Base-by-base conservation (phyloP, 2,888 invertebrate species). In the Blastobasis lacticolella region DNA sequence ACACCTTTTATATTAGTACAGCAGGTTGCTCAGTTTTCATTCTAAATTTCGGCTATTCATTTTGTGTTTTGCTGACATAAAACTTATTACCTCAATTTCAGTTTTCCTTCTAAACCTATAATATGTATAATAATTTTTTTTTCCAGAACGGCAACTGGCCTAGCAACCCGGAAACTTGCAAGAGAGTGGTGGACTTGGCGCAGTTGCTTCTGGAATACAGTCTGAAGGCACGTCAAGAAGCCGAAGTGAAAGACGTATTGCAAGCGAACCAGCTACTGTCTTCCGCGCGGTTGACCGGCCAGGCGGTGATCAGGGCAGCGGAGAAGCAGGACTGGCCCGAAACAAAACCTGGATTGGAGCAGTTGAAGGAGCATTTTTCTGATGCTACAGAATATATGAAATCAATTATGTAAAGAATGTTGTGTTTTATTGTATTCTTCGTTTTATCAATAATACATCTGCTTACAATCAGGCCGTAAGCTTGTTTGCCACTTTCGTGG, bases 171-270 rank as follows among this genome's bases (percentile, higher is more conserved):
- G 85, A 88, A 0, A 86, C 89, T 5, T 92, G 92, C 63, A 77
- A 89, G 54, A 90, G 91, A 67, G 92, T 94, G 0, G 74, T 94
- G 9, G 78, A 90, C 49, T 71, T 94, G 6, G 91, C 92, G 44
- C 73, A 80, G 23, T 84, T 89, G 49, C 76, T 94, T 23, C 89
- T 92, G 9, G 89, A 92, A 56, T 78, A 83, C 38, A 91, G 91
- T 54, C 65, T 91, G 43, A 87, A 88, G 54, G 91, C 91, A 1
- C 71, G 81, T 1, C 75, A 85, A 45, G 84, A 85, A 6, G 76
- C 84, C 1, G 75, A 76, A 6, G 84, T 84, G 3, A 83, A 81
- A 7, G 90, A 90, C 23, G 85, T 84, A 48, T 78, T 81, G 1
- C 88, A 89, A 71, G 88, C 89, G 0, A 82, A 89, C 10, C 91